Conservation (phyloP, 2,888 invertebrate genomes). For the Synergus japonicus region DNA sequence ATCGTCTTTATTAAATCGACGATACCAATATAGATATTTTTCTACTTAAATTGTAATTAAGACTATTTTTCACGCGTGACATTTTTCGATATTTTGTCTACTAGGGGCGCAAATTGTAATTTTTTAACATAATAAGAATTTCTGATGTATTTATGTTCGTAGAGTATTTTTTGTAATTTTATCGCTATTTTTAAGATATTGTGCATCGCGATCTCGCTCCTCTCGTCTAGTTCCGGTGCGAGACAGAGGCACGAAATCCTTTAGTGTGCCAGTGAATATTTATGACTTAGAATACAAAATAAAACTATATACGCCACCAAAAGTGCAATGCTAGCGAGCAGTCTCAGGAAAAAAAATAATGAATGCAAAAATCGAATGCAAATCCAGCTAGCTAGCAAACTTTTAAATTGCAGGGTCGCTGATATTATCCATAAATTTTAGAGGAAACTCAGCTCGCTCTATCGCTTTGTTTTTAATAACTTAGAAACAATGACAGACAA, state of each 20-base stretch:
- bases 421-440: conserved; percentile 15
- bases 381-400: conserved; percentile 33
- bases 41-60: conserved; percentile 8
- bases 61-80: conserved; percentile 3
- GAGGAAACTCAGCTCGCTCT: conserved; percentile 38
- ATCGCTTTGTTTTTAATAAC: conserved; percentile 6
- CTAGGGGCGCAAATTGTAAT: conserved; percentile 32
- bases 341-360: not conserved
- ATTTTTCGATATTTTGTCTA: conserved; percentile 4
- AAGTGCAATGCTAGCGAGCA: conserved; percentile 34
- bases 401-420: conserved; percentile 8
- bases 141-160: conserved; percentile 23
- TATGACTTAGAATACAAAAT: conserved; percentile 30
- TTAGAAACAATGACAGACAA: not conserved
- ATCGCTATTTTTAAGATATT: conserved; percentile 27
- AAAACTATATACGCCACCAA: conserved; percentile 25
- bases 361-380: not conserved
- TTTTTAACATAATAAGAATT: not conserved
- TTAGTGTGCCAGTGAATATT: conserved; percentile 29
- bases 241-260: conserved; percentile 25
- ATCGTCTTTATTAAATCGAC: conserved; percentile 19
- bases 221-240: conserved; percentile 5
- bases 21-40: conserved; percentile 19
- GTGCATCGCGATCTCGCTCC: conserved; percentile 19
- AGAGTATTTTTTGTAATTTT: conserved; percentile 21